Evolutionary conservation across 2,113 vertebrate species (phyloP).

Genomic region (Ranitomeya variabilis): DNA sequence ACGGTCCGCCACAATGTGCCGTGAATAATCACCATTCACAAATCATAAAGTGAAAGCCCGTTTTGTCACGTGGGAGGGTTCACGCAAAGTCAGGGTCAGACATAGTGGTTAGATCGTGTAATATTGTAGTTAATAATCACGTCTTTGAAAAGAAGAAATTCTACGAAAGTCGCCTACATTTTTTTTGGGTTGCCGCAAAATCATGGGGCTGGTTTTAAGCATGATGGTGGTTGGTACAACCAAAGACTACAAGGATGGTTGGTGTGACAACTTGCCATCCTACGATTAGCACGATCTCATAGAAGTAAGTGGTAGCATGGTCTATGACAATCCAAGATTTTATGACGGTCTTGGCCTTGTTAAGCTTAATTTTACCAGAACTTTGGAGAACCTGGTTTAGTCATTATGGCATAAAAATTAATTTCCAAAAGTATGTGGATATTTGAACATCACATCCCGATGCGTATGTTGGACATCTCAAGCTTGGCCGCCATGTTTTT

Average conservation of each 20-base stretch:
- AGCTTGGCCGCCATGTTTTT: too few relatives aligned
- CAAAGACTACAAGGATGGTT: too few relatives aligned
- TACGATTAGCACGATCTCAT: background rate
- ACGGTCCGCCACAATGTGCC: constrained; percentile 46
- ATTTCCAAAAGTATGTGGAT: too few relatives aligned
- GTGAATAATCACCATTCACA: constrained; percentile 2
- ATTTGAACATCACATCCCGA: too few relatives aligned
- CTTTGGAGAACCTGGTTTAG: too few relatives aligned
- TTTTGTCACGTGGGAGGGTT: background rate
- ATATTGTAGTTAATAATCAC: background rate
- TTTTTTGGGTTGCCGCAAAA: too few relatives aligned
- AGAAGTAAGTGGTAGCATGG: background rate
- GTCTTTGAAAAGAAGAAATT: background rate
- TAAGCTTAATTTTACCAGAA: too few relatives aligned
- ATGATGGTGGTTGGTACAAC: background rate
- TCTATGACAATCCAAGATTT: background rate
- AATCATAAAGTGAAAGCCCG: background rate
- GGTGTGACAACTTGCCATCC: too few relatives aligned
- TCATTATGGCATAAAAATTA: too few relatives aligned
- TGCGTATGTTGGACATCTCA: too few relatives aligned
- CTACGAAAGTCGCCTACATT: background rate
- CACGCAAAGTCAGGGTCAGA: background rate
- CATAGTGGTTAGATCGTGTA: background rate
- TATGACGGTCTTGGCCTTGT: too few relatives aligned
- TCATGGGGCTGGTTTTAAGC: too few relatives aligned